phyloP scores from a whole-genome alignment of 2,888 invertebrate genomes.

The Platerodrilus igneus region DNA sequence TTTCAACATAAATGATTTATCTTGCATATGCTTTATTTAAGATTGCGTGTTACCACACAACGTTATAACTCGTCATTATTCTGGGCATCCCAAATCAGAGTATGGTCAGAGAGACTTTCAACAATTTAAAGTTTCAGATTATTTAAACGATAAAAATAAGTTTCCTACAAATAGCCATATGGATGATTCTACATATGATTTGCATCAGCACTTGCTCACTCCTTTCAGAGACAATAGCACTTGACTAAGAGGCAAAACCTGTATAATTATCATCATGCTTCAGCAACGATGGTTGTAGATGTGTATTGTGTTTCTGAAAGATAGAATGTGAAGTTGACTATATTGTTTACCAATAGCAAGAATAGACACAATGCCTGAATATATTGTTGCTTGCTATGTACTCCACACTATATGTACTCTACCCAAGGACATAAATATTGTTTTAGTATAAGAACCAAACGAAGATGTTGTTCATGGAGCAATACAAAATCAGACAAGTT shows the following conservation, averaged over 20 bases:
- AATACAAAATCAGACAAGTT: no score
- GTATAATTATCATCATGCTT: conserved; percentile 25
- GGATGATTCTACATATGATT: conserved; percentile 23
- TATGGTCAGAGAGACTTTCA: conserved; percentile 28
- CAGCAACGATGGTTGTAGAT: conserved; percentile 25
- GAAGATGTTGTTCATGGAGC: no score
- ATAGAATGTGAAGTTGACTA: conserved; percentile 26
- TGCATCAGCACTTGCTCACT: conserved; percentile 16
- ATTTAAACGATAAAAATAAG: conserved; percentile 16
- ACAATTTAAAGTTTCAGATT: conserved; percentile 22
- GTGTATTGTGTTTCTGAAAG: conserved; percentile 25
- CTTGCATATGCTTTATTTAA: no score
- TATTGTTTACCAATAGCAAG: conserved; percentile 25
- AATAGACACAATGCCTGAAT: conserved; percentile 29
- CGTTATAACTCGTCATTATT: conserved; percentile 27
- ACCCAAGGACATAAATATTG: conserved; percentile 21
- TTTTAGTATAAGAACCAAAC: no score
- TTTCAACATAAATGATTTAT: no score
- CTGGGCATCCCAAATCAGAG: conserved; percentile 26
- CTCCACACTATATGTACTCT: conserved; percentile 29
- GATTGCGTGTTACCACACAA: no score
- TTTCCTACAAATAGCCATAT: conserved; percentile 24
- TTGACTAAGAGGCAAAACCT: conserved; percentile 21
- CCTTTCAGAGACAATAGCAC: conserved; percentile 21
- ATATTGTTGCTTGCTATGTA: conserved; percentile 30